These are phyloP conservation scores for Diprion similis DNA, from an alignment of 1,140 invertebrate species.

Conservation along the genomic window DNA sequence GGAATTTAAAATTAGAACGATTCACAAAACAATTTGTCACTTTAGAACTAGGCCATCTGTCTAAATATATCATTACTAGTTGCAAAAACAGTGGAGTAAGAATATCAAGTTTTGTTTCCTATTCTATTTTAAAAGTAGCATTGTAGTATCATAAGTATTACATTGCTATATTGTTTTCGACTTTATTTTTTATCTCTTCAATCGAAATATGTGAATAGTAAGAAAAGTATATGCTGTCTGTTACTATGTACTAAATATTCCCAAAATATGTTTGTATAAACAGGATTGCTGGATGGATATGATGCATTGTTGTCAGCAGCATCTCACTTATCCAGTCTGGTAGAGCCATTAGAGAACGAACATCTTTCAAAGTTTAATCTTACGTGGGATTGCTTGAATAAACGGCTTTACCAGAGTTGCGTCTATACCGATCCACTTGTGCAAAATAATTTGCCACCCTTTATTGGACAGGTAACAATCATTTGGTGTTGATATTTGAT, in stretches of 20 bases:
- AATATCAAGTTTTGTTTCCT: background rate
- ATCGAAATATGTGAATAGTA: background rate
- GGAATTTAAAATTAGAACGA: conserved; percentile 8
- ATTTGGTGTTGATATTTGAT: conserved; percentile 16
- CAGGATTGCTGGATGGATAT: conserved; percentile 69
- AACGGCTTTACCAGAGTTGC: conserved; percentile 70
- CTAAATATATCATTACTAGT: conserved; percentile 11
- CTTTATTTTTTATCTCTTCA: too few relatives aligned
- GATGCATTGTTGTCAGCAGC: conserved; percentile 66
- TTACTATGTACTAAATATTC: background rate
- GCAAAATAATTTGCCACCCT: conserved; percentile 65
- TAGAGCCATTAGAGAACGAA: conserved; percentile 65
- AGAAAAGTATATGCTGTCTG: too few relatives aligned
- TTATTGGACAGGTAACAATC: conserved; percentile 63
- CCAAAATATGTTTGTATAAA: conserved; percentile 22
- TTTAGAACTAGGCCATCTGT: conserved; percentile 6
- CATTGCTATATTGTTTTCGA: too few relatives aligned
- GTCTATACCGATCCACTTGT: conserved; percentile 69
- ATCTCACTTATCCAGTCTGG: conserved; percentile 62
- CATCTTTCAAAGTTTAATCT: conserved; percentile 67
- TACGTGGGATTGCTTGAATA: conserved; percentile 70
- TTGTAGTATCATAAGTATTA: too few relatives aligned
- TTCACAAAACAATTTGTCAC: background rate
- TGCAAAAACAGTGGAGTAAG: background rate
- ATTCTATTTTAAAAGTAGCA: background rate